Percentiles rank a stretch among this genome's conserved stretches.
These are phyloP conservation scores for Psephotus haematonotus DNA, from an alignment of 2,113 vertebrate genomes.

Conservation along the genomic window DNA sequence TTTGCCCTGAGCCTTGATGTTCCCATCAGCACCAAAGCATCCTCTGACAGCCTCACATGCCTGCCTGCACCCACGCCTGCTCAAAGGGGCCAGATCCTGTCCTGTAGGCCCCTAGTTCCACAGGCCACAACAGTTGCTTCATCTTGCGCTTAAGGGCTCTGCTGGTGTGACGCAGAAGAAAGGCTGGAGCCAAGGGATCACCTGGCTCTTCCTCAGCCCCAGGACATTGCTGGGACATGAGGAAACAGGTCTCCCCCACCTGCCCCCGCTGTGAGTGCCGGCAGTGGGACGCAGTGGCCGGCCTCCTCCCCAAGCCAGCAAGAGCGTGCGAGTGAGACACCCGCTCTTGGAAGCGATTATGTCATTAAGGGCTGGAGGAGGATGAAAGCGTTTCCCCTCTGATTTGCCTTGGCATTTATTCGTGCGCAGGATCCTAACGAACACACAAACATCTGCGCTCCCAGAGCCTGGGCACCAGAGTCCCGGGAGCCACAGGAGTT, in stretches of 20 bases:
- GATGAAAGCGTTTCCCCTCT: neutral
- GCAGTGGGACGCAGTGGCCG: rapidly evolving
- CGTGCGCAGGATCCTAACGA: neutral
- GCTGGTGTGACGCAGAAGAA: neutral
- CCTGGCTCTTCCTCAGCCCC: neutral
- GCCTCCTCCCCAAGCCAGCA: neutral
- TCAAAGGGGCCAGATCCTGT: neutral
- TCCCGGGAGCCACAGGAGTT: rapidly evolving
- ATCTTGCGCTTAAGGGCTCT: neutral
- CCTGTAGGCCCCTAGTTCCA: rapidly evolving
- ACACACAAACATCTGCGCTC: neutral
- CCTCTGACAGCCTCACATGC: rapidly evolving
- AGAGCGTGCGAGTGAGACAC: neutral
- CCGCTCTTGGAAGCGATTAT: neutral
- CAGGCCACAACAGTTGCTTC: neutral
- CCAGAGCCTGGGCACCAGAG: neutral
- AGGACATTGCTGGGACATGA: neutral
- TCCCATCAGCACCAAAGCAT: neutral
- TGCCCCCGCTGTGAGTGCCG: rapidly evolving
- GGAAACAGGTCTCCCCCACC: neutral
- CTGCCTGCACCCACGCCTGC: neutral
- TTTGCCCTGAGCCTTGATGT: neutral
- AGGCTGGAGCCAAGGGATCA: neutral
- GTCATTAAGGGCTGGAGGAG: constrained; percentile 17
- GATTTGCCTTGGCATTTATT: neutral